phyloP scores from a whole-genome alignment of 2,888 invertebrate genomes.

The Cephus runcator region DNA sequence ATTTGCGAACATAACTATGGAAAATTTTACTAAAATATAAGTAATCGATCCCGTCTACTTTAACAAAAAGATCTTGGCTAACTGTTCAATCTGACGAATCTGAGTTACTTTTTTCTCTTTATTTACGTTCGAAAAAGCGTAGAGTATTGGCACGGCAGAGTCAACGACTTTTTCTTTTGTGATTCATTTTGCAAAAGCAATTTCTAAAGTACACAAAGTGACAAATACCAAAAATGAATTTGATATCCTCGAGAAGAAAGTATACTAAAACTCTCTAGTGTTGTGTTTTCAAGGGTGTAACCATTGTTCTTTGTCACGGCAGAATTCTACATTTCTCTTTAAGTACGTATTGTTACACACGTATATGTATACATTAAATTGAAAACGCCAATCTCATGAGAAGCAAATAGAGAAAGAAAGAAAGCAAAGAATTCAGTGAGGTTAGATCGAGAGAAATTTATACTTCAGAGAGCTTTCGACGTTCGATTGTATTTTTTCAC shows the following conservation, averaged over 20 bases:
- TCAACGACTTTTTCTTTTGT: neutral
- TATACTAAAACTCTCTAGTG: neutral
- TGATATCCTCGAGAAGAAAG: neutral
- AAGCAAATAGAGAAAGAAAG: neutral
- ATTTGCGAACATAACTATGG: neutral
- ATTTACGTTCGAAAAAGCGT: neutral
- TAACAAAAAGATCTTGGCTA: neutral
- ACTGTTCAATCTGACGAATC: neutral
- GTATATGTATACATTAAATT: neutral
- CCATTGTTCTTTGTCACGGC: neutral
- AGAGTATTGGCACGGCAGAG: neutral
- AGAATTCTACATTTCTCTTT: neutral
- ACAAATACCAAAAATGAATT: neutral
- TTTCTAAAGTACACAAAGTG: neutral
- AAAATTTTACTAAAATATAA: neutral
- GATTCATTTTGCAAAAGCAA: neutral
- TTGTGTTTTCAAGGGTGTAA: neutral
- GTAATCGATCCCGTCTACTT: neutral
- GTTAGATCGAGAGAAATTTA: neutral
- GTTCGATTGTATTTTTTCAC: neutral
- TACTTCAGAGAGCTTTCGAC: neutral
- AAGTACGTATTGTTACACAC: neutral
- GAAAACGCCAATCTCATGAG: neutral
- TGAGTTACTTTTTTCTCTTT: neutral
- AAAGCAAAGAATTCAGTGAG: neutral